Evolutionary conservation across 2,113 vertebrate species (phyloP), one percentile per base, ranked within the genome.

Genomic region (Tonatia bakeri): DNA sequence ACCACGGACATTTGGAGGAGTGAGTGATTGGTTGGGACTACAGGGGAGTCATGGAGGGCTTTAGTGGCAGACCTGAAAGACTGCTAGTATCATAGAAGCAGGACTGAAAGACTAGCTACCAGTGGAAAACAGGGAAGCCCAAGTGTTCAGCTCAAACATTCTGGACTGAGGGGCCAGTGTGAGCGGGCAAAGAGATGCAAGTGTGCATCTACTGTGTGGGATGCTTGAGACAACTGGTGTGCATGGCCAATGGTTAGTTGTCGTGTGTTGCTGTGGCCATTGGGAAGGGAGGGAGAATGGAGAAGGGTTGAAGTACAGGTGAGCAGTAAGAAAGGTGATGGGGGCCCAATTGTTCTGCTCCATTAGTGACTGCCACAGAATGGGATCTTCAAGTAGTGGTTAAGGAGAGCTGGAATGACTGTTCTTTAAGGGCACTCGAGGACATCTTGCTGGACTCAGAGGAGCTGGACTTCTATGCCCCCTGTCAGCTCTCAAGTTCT

Each of bases 221-320:
- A 2, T 52, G 45, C 14, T 73, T 0, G 0, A 56, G 19, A n/a
- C 0, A 1, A 19, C 24, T 26, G 4, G 84, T n/a, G 24, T 26
- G 17, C 38, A 5, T 11, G 47, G 26, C 31, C 38, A 20, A 38
- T 72, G 40, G 19, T 9, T 5, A n/a, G 22, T 15, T 79, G 26
- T 65, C 56, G 4, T 65, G 54, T 36, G 22, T n/a, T 2, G 2
- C 15, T n/a, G 28, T 88, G 65, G 22, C 65, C 87, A 45, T 2
- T 75, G 69, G n/a, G 75, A 72, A 38, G 40, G 12, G 17, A 24
- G 24, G 11, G 16, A 86, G 56, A 50, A 47, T 12, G 64, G 47
- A 56, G 11, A 38, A 50, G 24, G 24, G 50, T 7, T 40, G 40
- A 73, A 70, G 20, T 33, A 43, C 22, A 56, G 33, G 14, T 69